Evolutionary conservation across 2,113 vertebrate species (phyloP).

Genomic region (Pseudopipra pipra): DNA sequence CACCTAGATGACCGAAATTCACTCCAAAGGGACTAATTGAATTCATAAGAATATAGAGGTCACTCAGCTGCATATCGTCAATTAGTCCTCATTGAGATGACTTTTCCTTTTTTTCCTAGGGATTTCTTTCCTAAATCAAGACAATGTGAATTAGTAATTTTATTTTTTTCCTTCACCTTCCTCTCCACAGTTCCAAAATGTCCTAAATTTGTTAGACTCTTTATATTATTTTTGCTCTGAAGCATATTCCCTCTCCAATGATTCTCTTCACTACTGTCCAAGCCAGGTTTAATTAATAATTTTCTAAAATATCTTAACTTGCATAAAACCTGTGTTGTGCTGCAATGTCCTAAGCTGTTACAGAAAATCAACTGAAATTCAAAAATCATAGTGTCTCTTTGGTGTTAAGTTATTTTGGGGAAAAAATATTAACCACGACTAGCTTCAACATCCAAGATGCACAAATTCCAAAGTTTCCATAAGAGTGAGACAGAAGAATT

Average conservation of each 20-base stretch:
- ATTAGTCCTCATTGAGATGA: background rate
- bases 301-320: background rate
- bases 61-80: background rate
- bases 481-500: background rate
- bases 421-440: background rate
- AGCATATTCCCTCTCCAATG: background rate
- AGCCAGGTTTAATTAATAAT: background rate
- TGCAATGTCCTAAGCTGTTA: background rate
- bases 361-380: background rate
- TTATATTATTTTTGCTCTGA: background rate
- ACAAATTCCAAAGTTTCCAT: background rate
- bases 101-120: background rate
- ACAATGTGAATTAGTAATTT: background rate
- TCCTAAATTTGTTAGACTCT: background rate
- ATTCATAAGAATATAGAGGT: background rate
- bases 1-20: background rate
- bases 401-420: background rate
- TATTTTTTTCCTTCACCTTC: fast-evolving
- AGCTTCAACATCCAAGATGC: background rate
- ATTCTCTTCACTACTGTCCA: background rate
- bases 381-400: background rate
- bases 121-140: background rate
- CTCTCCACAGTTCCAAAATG: background rate
- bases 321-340: background rate
- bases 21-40: background rate